Evolutionary conservation across 2,113 vertebrate genomes (phyloP), one percentile per base, ranked within the genome.

Genomic region (Hipposideros armiger): DNA sequence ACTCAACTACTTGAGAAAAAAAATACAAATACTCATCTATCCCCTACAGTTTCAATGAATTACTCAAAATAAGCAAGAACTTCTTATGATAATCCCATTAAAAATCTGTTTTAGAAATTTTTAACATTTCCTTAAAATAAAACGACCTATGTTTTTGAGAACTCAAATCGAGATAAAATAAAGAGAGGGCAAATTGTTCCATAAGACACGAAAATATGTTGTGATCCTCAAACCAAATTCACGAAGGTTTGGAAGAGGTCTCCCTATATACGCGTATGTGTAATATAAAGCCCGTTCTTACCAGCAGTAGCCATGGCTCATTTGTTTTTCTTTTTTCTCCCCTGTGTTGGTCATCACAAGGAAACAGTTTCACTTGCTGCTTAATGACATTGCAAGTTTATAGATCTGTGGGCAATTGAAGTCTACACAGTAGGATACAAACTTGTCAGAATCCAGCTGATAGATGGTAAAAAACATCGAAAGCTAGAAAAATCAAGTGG

Each of bases 361-460:
- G 58, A 97, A 93, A 87, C 88, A 94, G 84, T n/a, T 80, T 96
- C 16, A 19, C 60, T 85, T 82, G 14, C 36, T 86, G 45, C 47
- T 28, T 83, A 91, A 54, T 86, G 36, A 36, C 85, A 95, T 56
- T n/a, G 8, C 7, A 96, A 95, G 94, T 98, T 95, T 30, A 90
- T 90, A 94, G 42, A 62, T 90, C 72, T 96, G 77, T 83, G 50
- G 30, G 58, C 96, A 96, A 98, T 96, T 81, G 52, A 90, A 95
- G 92, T 95, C 66, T 83, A 93, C 73, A 87, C 64, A 81, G 67
- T 32, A 70, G 89, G 95, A 83, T 86, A 69, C 19, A 69, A 95
- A 94, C 85, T 95, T 81, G 36, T 28, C 30, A 67, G 94, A 97
- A 95, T 22, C 97, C 96, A 98, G 64, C 40, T 94, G 28, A 91